phyloP scores from a whole-genome alignment of 2,797 vertebrate species.

The Myotis daubentonii region DNA sequence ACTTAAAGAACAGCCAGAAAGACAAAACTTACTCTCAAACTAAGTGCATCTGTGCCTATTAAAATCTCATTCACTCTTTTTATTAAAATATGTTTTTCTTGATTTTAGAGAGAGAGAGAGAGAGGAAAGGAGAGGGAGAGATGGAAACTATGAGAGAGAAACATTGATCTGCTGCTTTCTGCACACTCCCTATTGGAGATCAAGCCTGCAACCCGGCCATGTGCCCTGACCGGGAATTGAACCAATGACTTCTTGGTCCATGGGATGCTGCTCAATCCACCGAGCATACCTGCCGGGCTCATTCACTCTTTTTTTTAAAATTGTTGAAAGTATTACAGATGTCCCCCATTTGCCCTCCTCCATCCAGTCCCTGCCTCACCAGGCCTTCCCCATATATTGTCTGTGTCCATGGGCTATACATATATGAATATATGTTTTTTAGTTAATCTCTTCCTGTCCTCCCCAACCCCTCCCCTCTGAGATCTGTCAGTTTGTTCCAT shows the following conservation, averaged over 20 bases:
- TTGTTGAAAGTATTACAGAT: neutral
- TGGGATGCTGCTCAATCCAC: no score
- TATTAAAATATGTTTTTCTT: neutral
- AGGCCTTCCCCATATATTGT: neutral
- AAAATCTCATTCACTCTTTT: slow-evolving; percentile 25
- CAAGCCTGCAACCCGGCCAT: no score
- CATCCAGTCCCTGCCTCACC: neutral
- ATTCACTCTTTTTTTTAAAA: neutral
- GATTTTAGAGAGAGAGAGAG: no score
- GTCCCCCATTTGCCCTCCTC: neutral
- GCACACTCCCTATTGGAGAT: no score
- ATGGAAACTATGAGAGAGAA: no score
- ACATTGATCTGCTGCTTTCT: no score
- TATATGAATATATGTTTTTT: neutral
- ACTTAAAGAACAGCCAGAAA: slow-evolving; percentile 31
- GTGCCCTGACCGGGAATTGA: no score
- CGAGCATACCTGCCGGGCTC: neutral
- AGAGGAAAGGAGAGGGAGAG: no score
- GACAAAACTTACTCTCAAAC: slow-evolving; percentile 40
- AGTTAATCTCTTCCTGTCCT: neutral
- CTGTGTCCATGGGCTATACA: neutral
- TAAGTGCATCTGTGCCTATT: slow-evolving; percentile 20
- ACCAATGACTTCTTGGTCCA: no score
- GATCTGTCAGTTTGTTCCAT: neutral
- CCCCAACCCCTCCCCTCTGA: neutral